Evolutionary conservation across 2,888 invertebrate species (phyloP).

Genomic region (Neuroscelio doddi): DNA sequence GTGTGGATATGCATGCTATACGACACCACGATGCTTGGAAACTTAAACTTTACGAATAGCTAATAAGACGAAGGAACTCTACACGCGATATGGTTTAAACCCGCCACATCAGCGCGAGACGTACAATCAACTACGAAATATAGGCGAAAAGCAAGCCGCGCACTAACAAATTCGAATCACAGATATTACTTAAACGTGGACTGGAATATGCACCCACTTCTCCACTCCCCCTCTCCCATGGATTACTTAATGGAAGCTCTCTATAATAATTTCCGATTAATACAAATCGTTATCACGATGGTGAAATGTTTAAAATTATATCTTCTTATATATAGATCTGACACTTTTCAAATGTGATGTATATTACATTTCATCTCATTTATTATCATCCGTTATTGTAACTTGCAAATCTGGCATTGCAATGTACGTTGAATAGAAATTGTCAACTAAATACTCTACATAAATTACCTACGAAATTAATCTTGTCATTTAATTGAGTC

Average conservation of each 20-base stretch:
- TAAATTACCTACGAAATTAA: no score
- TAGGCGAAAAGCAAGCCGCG: slow-evolving; percentile 10
- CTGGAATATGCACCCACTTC: slow-evolving; percentile 14
- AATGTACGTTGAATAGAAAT: no score
- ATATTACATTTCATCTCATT: no score
- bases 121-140: slow-evolving; percentile 21
- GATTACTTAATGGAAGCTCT: slow-evolving; percentile 27
- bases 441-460: no score
- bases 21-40: slow-evolving; percentile 13
- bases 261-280: background rate
- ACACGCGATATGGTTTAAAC: slow-evolving; percentile 32
- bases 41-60: slow-evolving; percentile 13
- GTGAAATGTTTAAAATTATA: no score
- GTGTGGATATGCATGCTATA: slow-evolving; percentile 33
- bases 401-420: no score
- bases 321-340: no score
- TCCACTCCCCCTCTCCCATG: slow-evolving; percentile 1
- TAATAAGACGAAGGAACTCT: slow-evolving; percentile 28
- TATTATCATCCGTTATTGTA: no score
- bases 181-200: slow-evolving; percentile 37
- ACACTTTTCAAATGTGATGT: no score
- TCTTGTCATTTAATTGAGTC: no score
- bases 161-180: slow-evolving; percentile 38
- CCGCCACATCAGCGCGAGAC: slow-evolving; percentile 14
- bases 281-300: no score